Conservation (phyloP, 2,888 invertebrate genomes). For the Drosophila tripunctata region DNA sequence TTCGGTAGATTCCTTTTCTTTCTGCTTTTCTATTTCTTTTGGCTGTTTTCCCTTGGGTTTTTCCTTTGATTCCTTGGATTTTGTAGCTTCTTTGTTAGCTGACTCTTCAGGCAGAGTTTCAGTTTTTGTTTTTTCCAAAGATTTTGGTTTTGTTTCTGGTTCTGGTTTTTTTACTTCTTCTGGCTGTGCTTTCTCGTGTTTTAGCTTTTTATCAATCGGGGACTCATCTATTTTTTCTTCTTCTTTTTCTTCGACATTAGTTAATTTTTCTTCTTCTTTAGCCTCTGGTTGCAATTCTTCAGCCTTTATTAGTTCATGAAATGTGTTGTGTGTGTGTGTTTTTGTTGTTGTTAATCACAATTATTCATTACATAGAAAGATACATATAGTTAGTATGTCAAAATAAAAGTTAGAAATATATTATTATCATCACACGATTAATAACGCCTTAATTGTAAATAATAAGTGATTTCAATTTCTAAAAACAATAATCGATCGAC, state of each 20-base stretch:
- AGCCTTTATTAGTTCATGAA: conserved; percentile 27
- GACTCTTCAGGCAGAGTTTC: background rate
- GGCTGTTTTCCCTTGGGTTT: background rate
- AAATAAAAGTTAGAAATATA: too few relatives aligned
- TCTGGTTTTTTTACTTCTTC: background rate
- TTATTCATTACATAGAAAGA: conserved; percentile 11
- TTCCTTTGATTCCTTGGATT: background rate
- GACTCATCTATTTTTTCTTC: background rate
- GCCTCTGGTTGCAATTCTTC: conserved; percentile 46
- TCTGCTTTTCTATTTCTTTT: background rate
- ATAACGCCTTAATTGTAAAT: too few relatives aligned
- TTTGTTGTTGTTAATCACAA: conserved; percentile 35
- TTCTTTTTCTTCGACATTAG: conserved; percentile 3
- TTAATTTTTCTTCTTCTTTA: conserved; percentile 25
- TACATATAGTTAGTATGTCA: background rate
- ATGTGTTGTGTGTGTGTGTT: conserved; percentile 27
- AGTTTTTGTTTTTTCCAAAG: background rate
- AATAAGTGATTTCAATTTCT: background rate
- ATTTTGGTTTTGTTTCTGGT: background rate
- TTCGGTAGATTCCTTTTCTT: background rate
- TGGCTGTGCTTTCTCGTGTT: background rate
- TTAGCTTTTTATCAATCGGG: background rate
- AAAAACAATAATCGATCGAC: background rate
- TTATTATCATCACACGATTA: background rate
- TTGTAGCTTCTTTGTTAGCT: background rate